Percentiles rank a stretch among this genome's conserved stretches.
Evolutionary conservation across 2,797 vertebrate species (phyloP).

Genomic region (Tauraco hartlaubi): DNA sequence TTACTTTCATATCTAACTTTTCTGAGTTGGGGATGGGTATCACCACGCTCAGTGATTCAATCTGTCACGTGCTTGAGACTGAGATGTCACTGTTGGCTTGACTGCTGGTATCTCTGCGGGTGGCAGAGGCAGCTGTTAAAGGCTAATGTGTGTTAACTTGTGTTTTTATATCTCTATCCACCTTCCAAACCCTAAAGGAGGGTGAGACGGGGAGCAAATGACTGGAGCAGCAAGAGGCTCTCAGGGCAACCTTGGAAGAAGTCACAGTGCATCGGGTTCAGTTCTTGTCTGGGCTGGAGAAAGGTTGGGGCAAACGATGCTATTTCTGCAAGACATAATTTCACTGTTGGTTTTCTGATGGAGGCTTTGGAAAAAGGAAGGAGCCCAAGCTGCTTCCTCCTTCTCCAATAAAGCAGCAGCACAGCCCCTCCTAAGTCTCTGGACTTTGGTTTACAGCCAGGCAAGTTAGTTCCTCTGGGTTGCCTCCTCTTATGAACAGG

Average conservation of each 20-base stretch:
- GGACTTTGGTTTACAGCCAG: background rate
- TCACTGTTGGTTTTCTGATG: background rate
- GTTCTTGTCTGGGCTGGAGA: background rate
- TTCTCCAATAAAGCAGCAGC: background rate
- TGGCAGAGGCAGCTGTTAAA: background rate
- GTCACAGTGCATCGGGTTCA: background rate
- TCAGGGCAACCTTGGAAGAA: background rate
- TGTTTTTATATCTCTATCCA: background rate
- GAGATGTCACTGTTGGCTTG: background rate
- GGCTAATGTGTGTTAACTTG: background rate
- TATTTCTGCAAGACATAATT: background rate
- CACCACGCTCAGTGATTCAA: background rate
- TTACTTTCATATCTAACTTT: background rate
- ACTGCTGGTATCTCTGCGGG: background rate
- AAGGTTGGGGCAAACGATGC: background rate
- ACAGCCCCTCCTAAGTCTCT: background rate
- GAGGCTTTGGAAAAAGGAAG: background rate
- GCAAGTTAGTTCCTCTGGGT: background rate
- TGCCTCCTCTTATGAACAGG: background rate
- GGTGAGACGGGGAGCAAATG: background rate
- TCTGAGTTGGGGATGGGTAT: background rate
- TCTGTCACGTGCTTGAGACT: background rate
- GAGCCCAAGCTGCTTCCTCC: background rate
- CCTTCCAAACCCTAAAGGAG: background rate
- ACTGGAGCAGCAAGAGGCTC: background rate